phyloP scores from a whole-genome alignment of 2,113 vertebrate species.

The Synodontis membranacea region DNA sequence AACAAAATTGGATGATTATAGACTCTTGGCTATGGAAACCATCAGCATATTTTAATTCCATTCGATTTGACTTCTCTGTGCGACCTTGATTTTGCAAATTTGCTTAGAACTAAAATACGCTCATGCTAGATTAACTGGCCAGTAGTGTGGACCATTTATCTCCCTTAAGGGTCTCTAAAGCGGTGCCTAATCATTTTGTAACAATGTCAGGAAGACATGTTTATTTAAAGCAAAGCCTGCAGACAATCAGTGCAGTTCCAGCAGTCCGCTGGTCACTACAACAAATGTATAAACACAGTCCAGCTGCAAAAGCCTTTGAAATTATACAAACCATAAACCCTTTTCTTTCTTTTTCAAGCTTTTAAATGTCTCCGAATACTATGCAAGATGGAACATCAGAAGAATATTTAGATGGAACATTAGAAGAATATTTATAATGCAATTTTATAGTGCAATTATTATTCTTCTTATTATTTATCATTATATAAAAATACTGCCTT shows the following conservation, averaged over 20 bases:
- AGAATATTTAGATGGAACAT: too few species aligned
- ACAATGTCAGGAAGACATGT: constrained; percentile 36
- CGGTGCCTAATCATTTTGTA: constrained; percentile 7
- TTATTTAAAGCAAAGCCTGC: constrained; percentile 20
- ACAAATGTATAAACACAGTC: neutral
- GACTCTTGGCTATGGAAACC: neutral
- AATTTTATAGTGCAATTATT: neutral
- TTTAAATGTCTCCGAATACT: neutral
- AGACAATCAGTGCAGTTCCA: constrained; percentile 12
- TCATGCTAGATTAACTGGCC: neutral
- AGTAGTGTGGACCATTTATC: neutral
- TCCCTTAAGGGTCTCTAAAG: neutral
- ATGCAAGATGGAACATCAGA: neutral
- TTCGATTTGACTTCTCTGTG: neutral
- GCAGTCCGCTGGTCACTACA: neutral
- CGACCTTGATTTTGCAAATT: neutral
- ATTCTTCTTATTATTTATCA: too few species aligned
- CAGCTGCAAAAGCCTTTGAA: constrained; percentile 8
- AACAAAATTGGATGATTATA: neutral
- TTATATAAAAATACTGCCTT: too few species aligned
- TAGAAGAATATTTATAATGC: neutral
- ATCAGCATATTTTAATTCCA: neutral
- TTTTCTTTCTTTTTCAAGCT: neutral
- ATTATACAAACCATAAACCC: neutral
- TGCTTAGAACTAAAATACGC: neutral